A percentile compares a stretch with the other conserved stretches of the same genome.
Conservation (phyloP, 23 tunicate species). For the Corella eumyota region DNA sequence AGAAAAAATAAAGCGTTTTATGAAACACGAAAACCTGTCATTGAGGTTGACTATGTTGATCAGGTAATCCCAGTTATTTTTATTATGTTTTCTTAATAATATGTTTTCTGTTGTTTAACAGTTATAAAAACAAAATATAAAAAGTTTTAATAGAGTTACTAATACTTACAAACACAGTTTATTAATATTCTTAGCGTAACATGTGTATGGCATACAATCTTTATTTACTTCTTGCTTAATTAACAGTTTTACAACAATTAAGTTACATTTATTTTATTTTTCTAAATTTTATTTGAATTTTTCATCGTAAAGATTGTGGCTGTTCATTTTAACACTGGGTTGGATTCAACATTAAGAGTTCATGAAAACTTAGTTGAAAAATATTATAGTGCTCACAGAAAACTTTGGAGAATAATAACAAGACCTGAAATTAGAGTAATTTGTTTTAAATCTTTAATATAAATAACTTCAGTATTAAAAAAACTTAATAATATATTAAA, state of each 20-base stretch:
- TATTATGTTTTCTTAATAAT: background rate
- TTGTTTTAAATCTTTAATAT: background rate
- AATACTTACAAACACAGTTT: too few relatives aligned
- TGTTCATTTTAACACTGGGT: constrained; percentile 27
- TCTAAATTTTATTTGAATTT: background rate
- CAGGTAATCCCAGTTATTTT: constrained; percentile 14
- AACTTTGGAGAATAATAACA: constrained; percentile 20
- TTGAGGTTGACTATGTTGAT: constrained; percentile 49
- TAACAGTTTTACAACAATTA: background rate
- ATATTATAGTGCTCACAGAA: constrained; percentile 21
- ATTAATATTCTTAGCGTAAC: too few relatives aligned
- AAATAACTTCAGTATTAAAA: background rate
- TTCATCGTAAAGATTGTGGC: constrained; percentile 19
- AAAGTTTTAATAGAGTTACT: too few relatives aligned
- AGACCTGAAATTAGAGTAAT: constrained; percentile 19
- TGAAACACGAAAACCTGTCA: constrained; percentile 35
- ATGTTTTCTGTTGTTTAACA: too few relatives aligned
- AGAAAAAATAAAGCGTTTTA: constrained; percentile 17
- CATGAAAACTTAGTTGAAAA: constrained; percentile 9
- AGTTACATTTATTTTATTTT: background rate
- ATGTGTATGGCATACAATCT: too few relatives aligned
- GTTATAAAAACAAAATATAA: too few relatives aligned
- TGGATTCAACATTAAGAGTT: constrained; percentile 15
- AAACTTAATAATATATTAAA: background rate
- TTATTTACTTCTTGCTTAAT: background rate